These are phyloP conservation scores for Cryptoprocta ferox DNA, from an alignment of 2,797 vertebrate genomes.

Conservation along the genomic window DNA sequence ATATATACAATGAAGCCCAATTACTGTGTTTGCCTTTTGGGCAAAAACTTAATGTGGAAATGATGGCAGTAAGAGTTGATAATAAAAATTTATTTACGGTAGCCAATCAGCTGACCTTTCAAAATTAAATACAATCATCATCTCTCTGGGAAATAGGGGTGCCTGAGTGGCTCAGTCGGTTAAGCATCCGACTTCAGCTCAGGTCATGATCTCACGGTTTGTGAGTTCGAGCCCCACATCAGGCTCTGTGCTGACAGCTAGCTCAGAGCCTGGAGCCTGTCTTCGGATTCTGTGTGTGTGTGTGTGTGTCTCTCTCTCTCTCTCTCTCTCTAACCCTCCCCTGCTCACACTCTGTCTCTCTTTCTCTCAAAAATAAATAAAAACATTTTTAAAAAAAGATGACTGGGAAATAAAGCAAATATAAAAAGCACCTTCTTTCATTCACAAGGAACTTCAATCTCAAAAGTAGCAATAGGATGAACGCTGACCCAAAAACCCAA, in stretches of 20 bases:
- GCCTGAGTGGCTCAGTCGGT: no score
- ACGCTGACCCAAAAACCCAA: background rate
- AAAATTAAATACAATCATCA: constrained; percentile 42
- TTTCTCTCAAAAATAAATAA: no score
- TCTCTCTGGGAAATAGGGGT: background rate
- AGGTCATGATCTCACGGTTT: no score
- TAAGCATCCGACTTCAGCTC: no score
- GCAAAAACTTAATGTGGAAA: constrained; percentile 40
- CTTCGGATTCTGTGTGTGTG: no score
- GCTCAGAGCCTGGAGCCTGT: no score
- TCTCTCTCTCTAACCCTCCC: no score
- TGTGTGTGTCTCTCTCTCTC: no score
- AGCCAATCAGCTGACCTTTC: constrained; percentile 26
- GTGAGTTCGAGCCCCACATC: no score
- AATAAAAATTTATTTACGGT: constrained; percentile 33
- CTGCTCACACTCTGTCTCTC: no score
- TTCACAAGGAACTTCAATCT: constrained; percentile 2
- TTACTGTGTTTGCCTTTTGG: background rate
- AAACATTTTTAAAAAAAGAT: background rate
- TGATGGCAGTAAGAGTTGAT: background rate
- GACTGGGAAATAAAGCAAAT: constrained; percentile 20
- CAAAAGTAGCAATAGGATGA: constrained; percentile 27
- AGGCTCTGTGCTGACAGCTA: no score
- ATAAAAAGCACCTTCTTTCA: background rate
- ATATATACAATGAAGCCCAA: background rate